Evolutionary conservation across 2,888 invertebrate genomes (phyloP).

Genomic region (Endomychus coccineus): DNA sequence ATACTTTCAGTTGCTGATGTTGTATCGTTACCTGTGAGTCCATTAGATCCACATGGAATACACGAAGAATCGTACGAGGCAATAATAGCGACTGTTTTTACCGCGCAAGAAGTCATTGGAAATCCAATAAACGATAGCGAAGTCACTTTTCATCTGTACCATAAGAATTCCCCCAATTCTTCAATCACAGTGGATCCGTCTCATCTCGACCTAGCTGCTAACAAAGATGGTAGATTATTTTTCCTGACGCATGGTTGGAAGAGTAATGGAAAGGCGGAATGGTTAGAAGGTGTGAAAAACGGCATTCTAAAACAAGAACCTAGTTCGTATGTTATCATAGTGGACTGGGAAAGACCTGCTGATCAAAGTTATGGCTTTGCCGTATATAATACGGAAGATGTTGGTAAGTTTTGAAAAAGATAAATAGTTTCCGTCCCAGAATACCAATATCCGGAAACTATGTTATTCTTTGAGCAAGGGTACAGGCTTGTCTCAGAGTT

Average conservation of each 20-base stretch:
- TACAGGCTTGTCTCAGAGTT: no score
- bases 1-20: no score
- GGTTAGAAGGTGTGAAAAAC: conserved; percentile 30
- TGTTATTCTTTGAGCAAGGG: no score
- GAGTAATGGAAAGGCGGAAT: conserved; percentile 20
- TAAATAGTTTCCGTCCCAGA: not conserved
- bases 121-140: conserved; percentile 1
- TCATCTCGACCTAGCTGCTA: conserved; percentile 2
- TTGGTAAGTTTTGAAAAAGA: conserved; percentile 23
- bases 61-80: no score
- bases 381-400: conserved; percentile 30
- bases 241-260: conserved; percentile 30
- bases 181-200: conserved; percentile 1
- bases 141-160: conserved; percentile 3
- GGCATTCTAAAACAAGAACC: conserved; percentile 23
- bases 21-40: no score
- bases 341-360: conserved; percentile 32
- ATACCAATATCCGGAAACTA: no score
- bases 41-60: no score
- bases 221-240: not conserved
- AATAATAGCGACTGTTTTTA: no score
- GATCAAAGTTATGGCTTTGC: conserved; percentile 28
- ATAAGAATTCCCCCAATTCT: not conserved
- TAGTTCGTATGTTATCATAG: conserved; percentile 25
- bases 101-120: conserved; percentile 10